Evolutionary conservation across 2,113 vertebrate species (phyloP).

Genomic region (Numida meleagris): DNA sequence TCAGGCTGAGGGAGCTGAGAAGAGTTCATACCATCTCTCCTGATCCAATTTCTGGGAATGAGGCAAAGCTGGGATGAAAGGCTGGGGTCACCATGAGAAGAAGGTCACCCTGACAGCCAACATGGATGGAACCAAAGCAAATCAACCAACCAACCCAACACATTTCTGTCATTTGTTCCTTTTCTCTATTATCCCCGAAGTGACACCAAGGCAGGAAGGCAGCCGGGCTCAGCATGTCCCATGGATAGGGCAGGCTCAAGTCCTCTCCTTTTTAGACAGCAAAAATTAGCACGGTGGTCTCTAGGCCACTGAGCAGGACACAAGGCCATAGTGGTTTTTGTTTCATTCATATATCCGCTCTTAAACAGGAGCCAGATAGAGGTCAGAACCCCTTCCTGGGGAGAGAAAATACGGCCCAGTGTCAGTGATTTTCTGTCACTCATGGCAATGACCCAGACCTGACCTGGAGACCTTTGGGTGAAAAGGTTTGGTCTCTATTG

Average conservation of each 20-base stretch:
- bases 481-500: constrained; percentile 5
- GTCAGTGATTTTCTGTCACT: constrained; percentile 48
- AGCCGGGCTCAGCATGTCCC: background rate
- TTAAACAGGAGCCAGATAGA: background rate
- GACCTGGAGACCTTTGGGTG: background rate
- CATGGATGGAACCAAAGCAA: background rate
- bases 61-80: background rate
- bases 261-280: background rate
- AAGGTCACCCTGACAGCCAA: background rate
- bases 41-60: background rate
- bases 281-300: background rate
- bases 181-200: background rate
- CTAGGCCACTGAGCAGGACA: background rate
- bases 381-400: background rate
- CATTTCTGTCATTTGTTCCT: background rate
- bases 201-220: background rate
- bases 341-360: background rate
- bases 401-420: background rate
- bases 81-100: background rate
- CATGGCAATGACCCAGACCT: constrained; percentile 1
- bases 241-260: background rate
- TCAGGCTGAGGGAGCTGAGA: background rate
- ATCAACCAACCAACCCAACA: no score
- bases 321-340: background rate
- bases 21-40: background rate